Evolutionary conservation across 2,888 invertebrate species (phyloP).

Genomic region (Strigamia crassipes): DNA sequence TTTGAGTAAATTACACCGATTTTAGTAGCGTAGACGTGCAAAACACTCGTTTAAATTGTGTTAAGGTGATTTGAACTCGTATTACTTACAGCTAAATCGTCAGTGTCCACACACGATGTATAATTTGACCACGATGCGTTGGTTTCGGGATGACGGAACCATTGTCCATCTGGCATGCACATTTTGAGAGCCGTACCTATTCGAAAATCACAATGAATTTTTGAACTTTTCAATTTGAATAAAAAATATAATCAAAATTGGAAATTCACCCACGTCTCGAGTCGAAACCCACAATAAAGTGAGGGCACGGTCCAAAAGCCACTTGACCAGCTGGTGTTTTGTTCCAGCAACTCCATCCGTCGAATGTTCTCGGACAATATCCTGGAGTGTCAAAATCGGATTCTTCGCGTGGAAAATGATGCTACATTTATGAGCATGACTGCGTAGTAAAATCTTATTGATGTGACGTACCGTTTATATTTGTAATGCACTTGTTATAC

Average conservation of each 20-base stretch:
- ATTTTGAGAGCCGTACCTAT: conserved; percentile 56
- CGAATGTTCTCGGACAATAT: conserved; percentile 57
- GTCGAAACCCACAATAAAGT: conserved; percentile 56
- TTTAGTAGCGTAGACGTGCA: no score
- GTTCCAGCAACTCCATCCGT: conserved; percentile 62
- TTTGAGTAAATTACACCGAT: no score
- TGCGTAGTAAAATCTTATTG: neutral
- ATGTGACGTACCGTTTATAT: neutral
- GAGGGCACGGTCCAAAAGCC: conserved; percentile 56
- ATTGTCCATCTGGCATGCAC: conserved; percentile 70
- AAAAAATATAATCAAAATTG: neutral
- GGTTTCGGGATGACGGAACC: conserved; percentile 68
- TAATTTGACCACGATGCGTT: conserved; percentile 71
- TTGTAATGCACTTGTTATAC: conserved; percentile 17
- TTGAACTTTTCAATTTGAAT: neutral
- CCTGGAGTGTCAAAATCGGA: conserved; percentile 10
- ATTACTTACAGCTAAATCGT: conserved; percentile 68
- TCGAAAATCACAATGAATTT: conserved; percentile 44
- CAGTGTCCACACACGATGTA: conserved; percentile 69
- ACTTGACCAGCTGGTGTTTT: conserved; percentile 58
- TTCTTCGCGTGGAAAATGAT: neutral
- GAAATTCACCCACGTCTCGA: conserved; percentile 54
- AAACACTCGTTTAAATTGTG: no score
- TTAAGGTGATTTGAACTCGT: no score
- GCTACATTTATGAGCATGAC: neutral